These are phyloP conservation scores for Lepus americanus DNA, from an alignment of 2,113 vertebrate species.

Conservation along the genomic window DNA sequence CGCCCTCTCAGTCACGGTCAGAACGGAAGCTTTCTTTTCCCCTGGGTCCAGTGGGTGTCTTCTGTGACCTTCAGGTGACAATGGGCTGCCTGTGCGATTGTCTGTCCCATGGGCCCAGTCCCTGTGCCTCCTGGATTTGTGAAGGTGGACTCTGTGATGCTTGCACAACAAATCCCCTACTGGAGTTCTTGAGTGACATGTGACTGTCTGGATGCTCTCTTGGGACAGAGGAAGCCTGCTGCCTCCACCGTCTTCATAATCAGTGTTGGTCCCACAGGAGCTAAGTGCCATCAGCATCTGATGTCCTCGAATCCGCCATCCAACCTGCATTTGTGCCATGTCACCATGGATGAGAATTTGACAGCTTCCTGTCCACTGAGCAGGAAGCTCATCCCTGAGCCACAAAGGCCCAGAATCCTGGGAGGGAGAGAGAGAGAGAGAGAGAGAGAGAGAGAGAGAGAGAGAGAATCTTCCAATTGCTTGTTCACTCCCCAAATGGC, in stretches of 20 bases:
- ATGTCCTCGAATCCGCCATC: not conserved
- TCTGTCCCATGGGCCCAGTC: not conserved
- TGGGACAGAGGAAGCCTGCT: not conserved
- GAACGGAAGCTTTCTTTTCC: not conserved
- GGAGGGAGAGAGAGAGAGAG: too few relatives aligned
- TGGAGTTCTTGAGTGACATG: not conserved
- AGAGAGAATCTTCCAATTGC: too few relatives aligned
- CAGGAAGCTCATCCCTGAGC: not conserved
- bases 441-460: too few relatives aligned
- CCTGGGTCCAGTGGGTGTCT: not conserved
- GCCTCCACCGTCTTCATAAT: not conserved
- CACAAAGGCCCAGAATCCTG: not conserved
- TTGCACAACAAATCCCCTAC: not conserved
- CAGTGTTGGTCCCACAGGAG: too few relatives aligned
- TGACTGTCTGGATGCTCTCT: not conserved
- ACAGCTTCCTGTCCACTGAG: not conserved
- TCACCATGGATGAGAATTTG: not conserved
- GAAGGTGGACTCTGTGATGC: too few relatives aligned
- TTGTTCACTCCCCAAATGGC: too few relatives aligned
- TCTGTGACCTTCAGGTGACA: not conserved
- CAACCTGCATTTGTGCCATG: rapidly evolving
- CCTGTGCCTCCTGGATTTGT: not conserved
- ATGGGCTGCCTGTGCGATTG: not conserved
- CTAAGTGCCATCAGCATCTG: not conserved
- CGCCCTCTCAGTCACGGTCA: not conserved